Evolutionary conservation across 2,113 vertebrate genomes (phyloP), one percentile per base, ranked within the genome.

Genomic region (Lamprotornis superbus): DNA sequence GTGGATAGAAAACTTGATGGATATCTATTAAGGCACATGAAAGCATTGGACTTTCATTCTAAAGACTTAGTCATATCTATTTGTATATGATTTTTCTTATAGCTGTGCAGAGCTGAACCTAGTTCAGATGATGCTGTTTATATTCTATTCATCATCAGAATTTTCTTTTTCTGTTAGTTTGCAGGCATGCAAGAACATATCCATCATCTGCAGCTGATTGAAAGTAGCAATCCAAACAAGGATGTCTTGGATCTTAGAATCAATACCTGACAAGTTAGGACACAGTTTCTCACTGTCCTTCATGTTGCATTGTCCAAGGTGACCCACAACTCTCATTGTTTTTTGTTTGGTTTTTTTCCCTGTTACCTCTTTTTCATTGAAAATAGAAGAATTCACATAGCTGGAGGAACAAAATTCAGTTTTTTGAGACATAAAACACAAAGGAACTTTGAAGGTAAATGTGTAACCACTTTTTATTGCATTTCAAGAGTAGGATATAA

Each of bases 161-260:
- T 16, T 12, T 42, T 67, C 42, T 50, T 67, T 25, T 81, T 90
- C 14, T 71, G 13, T 65, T 91, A 33, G 19, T 61, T 73, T 84
- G 21, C 7, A 2, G 25, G 17, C 0, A 0, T 76, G 28, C 22
- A 53, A 46, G 11, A 75, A 28, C 23, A 20, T 47, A n/a, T 17
- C 17, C 24, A 28, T 82, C 35, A 49, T 40, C 22, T 49, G 12
- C 22, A 78, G 5, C 18, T 68, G 61, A 39, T 39, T 63, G 52
- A 59, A 78, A 59, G 44, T 35, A 61, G 11, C 28, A 53, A 46
- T 53, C 39, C 47, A 39, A 46, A 61, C 47, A 46, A 46, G 15
- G 7, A 44, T 87, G 22, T 22, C n/a, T 80, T 80, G 28, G 23
- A 30, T 74, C 19, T 79, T 15, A 16, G 40, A 79, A 69, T 76